Base-by-base conservation (phyloP, 2,113 vertebrate species). In the Semnopithecus entellus region DNA sequence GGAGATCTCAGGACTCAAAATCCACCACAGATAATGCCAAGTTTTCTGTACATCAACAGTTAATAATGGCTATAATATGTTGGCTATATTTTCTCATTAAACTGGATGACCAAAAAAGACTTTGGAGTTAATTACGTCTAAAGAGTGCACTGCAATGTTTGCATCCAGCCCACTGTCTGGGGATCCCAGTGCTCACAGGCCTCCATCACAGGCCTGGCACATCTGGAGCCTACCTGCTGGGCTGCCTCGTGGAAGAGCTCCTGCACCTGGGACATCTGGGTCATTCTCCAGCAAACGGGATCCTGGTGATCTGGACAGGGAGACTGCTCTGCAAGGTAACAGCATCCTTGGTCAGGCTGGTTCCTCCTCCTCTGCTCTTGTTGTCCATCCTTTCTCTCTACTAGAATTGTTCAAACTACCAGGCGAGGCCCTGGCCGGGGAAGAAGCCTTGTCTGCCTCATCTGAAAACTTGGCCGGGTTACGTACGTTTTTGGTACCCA, bases 181-280 rank as follows among this genome's bases (percentile, higher is more conserved):
- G 8, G 17, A 68, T 55, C 32, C 61, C 38, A 6, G 52, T 45
- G 48, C 76, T 85, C 52, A 13, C 35, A 38, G 25, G 8, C 20
- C 61, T 88, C 55, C n/a, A 30, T 48, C 84, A 23, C 14, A 38
- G 18, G 25, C 25, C 61, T 82, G 84, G 17, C 6, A 13, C 11
- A 14, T 57, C 18, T 50, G 48, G 11, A 0, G 59, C 98, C 55
- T 98, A 99, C 99, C 99, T 99, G 99, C 99, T 99, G 99, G 85
- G 99, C 99, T 91, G 99, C 99, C 97, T 99, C 99, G 0, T 99
- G 99, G 98, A 99, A 99, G 94, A 99, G 99, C 79, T 99, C 99
- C 27, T 99, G 99, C 66, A 99, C 98, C 0, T 97, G 98, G 4
- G 96, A 43, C 48, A 48, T 89, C 93, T 70, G 95, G 48, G 90